Percentiles rank a stretch among this genome's conserved stretches.
phyloP scores from a whole-genome alignment of 2,888 invertebrate species.

The Ctena decussata region DNA sequence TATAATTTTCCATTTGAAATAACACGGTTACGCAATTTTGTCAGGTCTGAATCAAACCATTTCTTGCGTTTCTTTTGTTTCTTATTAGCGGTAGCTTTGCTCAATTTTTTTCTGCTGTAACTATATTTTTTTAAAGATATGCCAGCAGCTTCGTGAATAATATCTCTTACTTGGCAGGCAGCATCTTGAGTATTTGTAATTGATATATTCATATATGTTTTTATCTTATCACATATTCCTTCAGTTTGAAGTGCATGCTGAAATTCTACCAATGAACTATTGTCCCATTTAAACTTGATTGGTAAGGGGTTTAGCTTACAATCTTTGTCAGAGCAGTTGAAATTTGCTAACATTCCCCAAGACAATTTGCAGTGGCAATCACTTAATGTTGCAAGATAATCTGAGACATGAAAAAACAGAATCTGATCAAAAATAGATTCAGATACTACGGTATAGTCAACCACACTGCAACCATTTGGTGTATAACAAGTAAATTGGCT shows the following conservation, averaged over 20 bases:
- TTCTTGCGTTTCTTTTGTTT: not conserved
- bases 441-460: too few species aligned
- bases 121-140: not conserved
- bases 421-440: too few species aligned
- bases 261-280: not conserved
- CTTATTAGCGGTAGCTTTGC: not conserved
- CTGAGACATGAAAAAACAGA: too few species aligned
- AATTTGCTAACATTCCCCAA: too few species aligned
- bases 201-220: not conserved
- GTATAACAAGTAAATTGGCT: too few species aligned
- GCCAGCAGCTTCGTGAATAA: not conserved
- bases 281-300: not conserved
- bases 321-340: not conserved
- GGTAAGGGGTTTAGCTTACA: not conserved
- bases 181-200: not conserved
- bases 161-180: not conserved
- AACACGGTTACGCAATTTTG: not conserved
- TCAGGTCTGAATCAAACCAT: not conserved
- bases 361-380: too few species aligned
- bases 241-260: not conserved
- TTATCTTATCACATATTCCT: not conserved
- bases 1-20: not conserved
- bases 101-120: not conserved
- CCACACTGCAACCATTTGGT: too few species aligned
- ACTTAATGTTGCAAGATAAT: too few species aligned